Evolutionary conservation across 2,113 vertebrate genomes (phyloP), one percentile per base, ranked within the genome.

Genomic region (Anolis carolinensis): DNA sequence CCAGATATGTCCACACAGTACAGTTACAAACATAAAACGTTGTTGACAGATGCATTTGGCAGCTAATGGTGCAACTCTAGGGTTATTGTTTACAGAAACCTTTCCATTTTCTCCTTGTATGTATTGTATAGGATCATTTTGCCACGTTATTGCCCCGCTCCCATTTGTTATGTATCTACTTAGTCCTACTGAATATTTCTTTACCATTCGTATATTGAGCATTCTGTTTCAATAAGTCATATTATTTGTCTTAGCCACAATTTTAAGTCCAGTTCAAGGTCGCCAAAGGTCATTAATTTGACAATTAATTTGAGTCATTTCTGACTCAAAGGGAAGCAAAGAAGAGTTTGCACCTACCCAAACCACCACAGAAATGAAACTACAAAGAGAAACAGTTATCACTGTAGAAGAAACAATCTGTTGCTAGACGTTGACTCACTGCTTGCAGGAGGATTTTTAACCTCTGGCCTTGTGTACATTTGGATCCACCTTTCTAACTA

Each of bases 401-500:
- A 92, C 68, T 0, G 0, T 71, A 83, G 80, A 85, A 89, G 89
- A 87, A 93, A 86, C 90, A 91, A 87, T 78, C 86, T 91, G 88
- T 77, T 87, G 86, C 83, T 44, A 85, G 90, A 72, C 68, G 89
- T 87, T 82, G 88, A 89, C 71, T 92, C 86, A 89, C 84, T 65
- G 91, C 86, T 87, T 86, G 85, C 0, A 86, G 62, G 81, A 68
- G 55, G 55, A 36, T 44, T 86, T 81, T 52, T 80, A 21, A 62
- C 68, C 59, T 73, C 34, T 34, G 16, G 59, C 44, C 70, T 32
- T 39, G 27, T 14, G 13, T 71, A 81, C 82, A 89, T 86, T 91
- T 90, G 93, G 10, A 90, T 90, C 84, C 85, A 62, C 79, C 80
- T 70, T 90, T 91, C 84, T 93, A 89, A 93, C 85, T 82, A 44